Evolutionary conservation across 2,797 vertebrate genomes (phyloP), one percentile per base, ranked within the genome.

Genomic region (Holocentrus rufus): DNA sequence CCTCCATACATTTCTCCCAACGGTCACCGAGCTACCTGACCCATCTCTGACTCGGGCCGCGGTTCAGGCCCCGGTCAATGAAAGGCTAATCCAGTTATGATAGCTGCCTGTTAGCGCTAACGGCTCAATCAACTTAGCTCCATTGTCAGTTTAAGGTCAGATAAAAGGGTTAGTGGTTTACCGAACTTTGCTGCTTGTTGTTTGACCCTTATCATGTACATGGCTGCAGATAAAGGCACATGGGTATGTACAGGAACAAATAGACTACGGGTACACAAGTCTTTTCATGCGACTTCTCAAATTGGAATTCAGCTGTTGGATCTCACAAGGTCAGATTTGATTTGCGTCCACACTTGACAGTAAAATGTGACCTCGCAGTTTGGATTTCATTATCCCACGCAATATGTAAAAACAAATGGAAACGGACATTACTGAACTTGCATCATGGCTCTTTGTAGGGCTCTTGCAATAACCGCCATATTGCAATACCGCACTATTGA

Each of bases 81-180:
- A 69, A 57, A 72, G 60, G 67, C 72, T 92, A 90, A 92, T 90
- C 85, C 80, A 76, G 66, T 91, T 90, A 90, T 79, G 67, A 44
- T 53, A 61, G 77, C 74, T 53, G 77, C 55, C 72, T 20, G 46
- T 77, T 77, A 60, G 64, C 62, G 36, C 58, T 77, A 79, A 88
- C 55, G 64, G 64, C 82, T 74, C 80, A 80, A 88, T 88, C 79
- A 84, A 74, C 67, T 85, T 85, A 82, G 63, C 76, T 74, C 77
- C 60, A 86, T 87, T 89, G 85, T 83, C 75, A 74, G 74, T 72
- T 57, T 42, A 18, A 81, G 42, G 75, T 85, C 57, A 64, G 56
- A 49, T 59, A 10, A 7, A 46, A 46, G 11, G 39, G 68, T 84
- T 80, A 83, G 70, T 70, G 57, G 55, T 54, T 1, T n/a, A 2